Evolutionary conservation across 1,140 invertebrate genomes (phyloP), one percentile per base, ranked within the genome.

Genomic region (Drosophila rufa): DNA sequence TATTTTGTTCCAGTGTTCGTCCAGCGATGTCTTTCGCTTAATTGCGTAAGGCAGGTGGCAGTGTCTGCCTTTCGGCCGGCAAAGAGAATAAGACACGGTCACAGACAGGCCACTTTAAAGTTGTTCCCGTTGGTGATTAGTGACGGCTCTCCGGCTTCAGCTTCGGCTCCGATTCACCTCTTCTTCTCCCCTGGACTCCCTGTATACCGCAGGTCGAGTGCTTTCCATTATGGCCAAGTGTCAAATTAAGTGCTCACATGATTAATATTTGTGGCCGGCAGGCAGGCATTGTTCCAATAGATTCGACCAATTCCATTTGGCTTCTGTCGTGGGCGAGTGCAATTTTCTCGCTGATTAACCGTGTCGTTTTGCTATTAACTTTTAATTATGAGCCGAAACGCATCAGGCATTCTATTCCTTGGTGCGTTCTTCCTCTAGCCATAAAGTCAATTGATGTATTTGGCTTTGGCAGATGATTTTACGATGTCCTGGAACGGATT

Each of bases 31-130:
- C 69, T 73, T 68, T 58, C 75, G 82, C 84, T 90, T 90, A 90
- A 90, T 90, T 90, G 86, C 85, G 85, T 90, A 90, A 90, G 86
- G 85, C 85, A 90, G 85, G 85, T 90, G 85, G 85, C 69, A 73
- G 69, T 73, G 48, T 69, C 47, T 70, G 61, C 67, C 47, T 70
- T 50, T 57, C 66, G 50, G 67, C 68, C 81, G 79, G 38, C 67
- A 30, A 55, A 70, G 59, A 73, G 83, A 87, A 87, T 87, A 82
- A 87, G 79, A 86, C 85, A 89, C 82, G 79, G 85, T 75, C 62
- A 80, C 58, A 78, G 79, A 78, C 73, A 82, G 80, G 76, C 80
- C 81, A 90, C 81, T 90, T 89, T 90, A 79, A 90, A 90, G 85
- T 83, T 79, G 81, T 90, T 84, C 81, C 84, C 84, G 67, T 83